These are phyloP conservation scores for Pasiphila rectangulata DNA, from an alignment of 2,888 invertebrate species.

Conservation along the genomic window DNA sequence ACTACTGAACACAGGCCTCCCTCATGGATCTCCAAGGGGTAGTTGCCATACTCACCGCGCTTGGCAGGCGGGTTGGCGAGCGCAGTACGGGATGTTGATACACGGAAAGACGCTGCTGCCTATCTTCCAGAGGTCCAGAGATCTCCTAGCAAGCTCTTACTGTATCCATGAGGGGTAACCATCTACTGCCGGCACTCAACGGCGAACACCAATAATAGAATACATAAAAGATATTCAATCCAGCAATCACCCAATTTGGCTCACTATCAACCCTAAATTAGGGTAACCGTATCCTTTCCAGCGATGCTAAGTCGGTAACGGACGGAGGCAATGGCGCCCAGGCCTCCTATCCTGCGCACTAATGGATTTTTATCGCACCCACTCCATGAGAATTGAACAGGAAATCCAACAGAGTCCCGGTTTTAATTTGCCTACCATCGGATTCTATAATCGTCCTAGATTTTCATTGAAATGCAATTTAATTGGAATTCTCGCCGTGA, in stretches of 20 bases:
- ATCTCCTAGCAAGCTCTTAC: too few species aligned
- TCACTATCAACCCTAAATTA: not conserved
- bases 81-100: too few species aligned
- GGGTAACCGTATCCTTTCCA: conserved; percentile 9
- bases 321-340: conserved; percentile 46
- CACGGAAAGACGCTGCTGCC: too few species aligned
- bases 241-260: not conserved
- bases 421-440: conserved; percentile 74
- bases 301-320: conserved; percentile 25
- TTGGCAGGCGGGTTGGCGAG: too few species aligned
- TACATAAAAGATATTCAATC: not conserved
- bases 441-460: conserved; percentile 73
- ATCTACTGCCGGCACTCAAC: too few species aligned
- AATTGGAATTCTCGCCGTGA: conserved; percentile 67
- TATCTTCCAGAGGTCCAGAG: too few species aligned
- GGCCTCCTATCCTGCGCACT: conserved; percentile 56
- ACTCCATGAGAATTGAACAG: conserved; percentile 71
- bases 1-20: not conserved
- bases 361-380: conserved; percentile 72
- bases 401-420: conserved; percentile 64
- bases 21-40: too few species aligned
- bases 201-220: too few species aligned
- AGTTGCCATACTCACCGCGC: too few species aligned
- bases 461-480: conserved; percentile 74
- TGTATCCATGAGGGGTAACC: too few species aligned